Evolutionary conservation across 2,888 invertebrate genomes (phyloP).

Genomic region (Clanis bilineata): DNA sequence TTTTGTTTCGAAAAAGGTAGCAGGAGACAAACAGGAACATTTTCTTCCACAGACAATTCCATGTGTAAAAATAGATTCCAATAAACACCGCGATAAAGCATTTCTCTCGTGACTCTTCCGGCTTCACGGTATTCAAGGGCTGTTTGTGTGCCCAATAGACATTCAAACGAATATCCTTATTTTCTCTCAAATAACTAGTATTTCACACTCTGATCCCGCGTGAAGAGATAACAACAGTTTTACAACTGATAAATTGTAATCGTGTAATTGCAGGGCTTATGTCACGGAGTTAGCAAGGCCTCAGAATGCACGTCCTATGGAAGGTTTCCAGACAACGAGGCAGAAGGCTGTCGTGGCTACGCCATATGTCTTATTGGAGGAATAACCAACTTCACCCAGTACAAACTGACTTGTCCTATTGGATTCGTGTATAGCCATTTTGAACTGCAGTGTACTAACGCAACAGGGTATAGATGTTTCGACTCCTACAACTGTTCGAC

Average conservation of each 20-base stretch:
- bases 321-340: constrained; percentile 58
- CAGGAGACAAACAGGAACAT: too few species aligned
- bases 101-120: too few species aligned
- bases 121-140: too few species aligned
- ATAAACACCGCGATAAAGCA: too few species aligned
- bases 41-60: too few species aligned
- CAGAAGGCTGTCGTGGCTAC: constrained; percentile 59
- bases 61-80: too few species aligned
- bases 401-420: constrained; percentile 61
- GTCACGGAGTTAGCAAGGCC: constrained; percentile 41
- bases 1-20: too few species aligned
- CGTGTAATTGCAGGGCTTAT: constrained; percentile 55
- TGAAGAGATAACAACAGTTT: neutral
- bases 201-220: neutral
- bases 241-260: constrained; percentile 11
- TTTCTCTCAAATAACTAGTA: neutral
- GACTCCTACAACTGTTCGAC: constrained; percentile 50
- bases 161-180: neutral
- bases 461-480: constrained; percentile 58
- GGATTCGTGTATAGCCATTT: constrained; percentile 61
- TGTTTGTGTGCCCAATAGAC: too few species aligned
- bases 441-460: constrained; percentile 62
- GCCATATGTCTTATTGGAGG: constrained; percentile 61
- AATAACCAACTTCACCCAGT: constrained; percentile 47
- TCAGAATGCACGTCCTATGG: constrained; percentile 54